Evolutionary conservation across 2,797 vertebrate genomes (phyloP).

Genomic region (Trachurus trachurus): DNA sequence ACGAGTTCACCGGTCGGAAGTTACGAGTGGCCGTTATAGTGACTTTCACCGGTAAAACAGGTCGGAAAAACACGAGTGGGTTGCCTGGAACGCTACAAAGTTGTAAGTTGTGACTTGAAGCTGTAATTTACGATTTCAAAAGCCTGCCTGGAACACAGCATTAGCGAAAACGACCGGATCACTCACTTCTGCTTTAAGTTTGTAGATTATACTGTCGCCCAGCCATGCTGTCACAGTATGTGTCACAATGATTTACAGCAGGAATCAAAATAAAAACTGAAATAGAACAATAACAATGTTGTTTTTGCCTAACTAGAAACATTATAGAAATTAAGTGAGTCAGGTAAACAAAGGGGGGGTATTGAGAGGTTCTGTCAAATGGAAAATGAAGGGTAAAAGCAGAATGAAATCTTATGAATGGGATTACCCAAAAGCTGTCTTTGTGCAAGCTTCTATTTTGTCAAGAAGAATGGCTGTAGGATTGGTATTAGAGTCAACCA

Average conservation of each 20-base stretch:
- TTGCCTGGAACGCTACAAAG: no score
- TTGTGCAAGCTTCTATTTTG: constrained; percentile 18
- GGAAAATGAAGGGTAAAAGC: not conserved
- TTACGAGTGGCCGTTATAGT: no score
- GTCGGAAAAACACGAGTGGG: no score
- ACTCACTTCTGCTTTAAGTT: no score
- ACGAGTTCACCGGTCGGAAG: no score
- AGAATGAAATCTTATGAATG: constrained; percentile 17
- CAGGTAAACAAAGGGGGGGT: constrained; percentile 27
- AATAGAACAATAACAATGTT: constrained; percentile 55
- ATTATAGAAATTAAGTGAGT: constrained; percentile 43
- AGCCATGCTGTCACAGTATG: not conserved
- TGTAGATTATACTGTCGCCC: constrained; percentile 15
- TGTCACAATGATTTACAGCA: constrained; percentile 52
- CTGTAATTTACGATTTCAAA: no score
- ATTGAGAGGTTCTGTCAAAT: constrained; percentile 20
- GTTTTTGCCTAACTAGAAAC: constrained; percentile 49
- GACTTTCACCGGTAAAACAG: no score
- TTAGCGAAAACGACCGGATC: no score
- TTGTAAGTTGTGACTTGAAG: no score
- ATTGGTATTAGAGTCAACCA: not conserved
- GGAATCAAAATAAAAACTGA: constrained; percentile 51
- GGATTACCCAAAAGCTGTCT: constrained; percentile 15
- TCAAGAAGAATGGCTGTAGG: not conserved
- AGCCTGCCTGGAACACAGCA: no score